Conservation (phyloP, 1,140 invertebrate species). For the Palaemon carinicauda region DNA sequence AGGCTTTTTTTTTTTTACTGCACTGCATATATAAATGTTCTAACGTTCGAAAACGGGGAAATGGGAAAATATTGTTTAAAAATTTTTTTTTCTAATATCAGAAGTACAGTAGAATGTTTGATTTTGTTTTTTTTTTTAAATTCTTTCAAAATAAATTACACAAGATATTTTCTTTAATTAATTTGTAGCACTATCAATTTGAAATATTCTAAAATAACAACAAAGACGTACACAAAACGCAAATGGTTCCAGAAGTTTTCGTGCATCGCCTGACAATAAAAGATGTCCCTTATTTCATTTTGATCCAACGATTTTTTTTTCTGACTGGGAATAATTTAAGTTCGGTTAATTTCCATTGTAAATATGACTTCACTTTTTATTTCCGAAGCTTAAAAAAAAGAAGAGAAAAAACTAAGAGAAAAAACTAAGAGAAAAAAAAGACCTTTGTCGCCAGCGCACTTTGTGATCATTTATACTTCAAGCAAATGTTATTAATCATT, state of each 20-base stretch:
- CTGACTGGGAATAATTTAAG: conserved; percentile 26
- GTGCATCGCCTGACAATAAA: too few relatives aligned
- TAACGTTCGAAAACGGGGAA: background rate
- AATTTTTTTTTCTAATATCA: too few relatives aligned
- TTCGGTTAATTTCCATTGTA: conserved; percentile 53
- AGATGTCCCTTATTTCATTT: conserved; percentile 3
- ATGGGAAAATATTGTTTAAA: too few relatives aligned
- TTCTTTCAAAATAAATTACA: too few relatives aligned
- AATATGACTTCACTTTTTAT: conserved; percentile 35
- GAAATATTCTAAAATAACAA: too few relatives aligned
- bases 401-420: too few relatives aligned
- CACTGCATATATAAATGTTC: background rate
- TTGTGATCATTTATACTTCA: conserved; percentile 33
- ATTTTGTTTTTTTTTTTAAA: too few relatives aligned
- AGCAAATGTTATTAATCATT: conserved; percentile 40
- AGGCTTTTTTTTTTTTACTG: background rate
- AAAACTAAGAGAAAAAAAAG: background rate
- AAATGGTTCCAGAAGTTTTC: too few relatives aligned
- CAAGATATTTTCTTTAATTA: too few relatives aligned
- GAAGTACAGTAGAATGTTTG: too few relatives aligned
- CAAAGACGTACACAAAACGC: too few relatives aligned
- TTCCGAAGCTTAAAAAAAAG: background rate
- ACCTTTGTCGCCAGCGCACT: conserved; percentile 20
- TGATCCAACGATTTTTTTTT: conserved; percentile 34
- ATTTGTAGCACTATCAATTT: too few relatives aligned